These are phyloP conservation scores for Theropithecus gelada DNA, from an alignment of 2,113 vertebrate species.

Conservation along the genomic window DNA sequence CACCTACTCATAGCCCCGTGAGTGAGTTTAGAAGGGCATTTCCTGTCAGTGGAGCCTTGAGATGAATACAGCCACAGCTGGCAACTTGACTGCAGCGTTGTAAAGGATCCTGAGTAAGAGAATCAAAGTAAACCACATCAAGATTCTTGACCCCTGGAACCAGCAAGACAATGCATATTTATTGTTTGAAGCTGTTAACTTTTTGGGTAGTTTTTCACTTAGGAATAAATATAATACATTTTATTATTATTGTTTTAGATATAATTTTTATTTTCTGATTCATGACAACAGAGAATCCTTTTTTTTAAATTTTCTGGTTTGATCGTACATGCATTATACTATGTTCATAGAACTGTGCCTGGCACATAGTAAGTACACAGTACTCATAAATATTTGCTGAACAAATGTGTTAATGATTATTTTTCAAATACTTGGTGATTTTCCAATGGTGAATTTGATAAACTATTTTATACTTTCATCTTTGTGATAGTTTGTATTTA, in stretches of 20 bases:
- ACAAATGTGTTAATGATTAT: not conserved
- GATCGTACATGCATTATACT: not conserved
- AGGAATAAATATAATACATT: not conserved
- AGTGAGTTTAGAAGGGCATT: not conserved
- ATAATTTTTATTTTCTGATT: not conserved
- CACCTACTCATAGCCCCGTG: not conserved
- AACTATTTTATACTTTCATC: not conserved
- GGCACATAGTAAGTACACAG: not conserved
- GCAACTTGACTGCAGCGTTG: not conserved
- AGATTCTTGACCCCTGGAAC: not conserved
- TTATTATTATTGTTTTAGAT: not conserved
- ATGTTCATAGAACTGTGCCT: too few species aligned
- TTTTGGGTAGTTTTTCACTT: not conserved
- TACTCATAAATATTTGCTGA: not conserved
- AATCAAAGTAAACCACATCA: not conserved
- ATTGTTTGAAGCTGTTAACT: not conserved
- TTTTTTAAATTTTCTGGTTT: not conserved
- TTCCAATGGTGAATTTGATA: not conserved
- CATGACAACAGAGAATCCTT: too few species aligned
- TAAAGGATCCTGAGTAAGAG: not conserved
- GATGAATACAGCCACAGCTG: not conserved
- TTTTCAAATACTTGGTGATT: not conserved
- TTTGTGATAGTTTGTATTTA: not conserved
- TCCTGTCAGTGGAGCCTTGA: not conserved
- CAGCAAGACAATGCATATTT: not conserved